These are phyloP conservation scores for Epinephelus moara DNA, from an alignment of 2,113 vertebrate genomes.

Conservation along the genomic window DNA sequence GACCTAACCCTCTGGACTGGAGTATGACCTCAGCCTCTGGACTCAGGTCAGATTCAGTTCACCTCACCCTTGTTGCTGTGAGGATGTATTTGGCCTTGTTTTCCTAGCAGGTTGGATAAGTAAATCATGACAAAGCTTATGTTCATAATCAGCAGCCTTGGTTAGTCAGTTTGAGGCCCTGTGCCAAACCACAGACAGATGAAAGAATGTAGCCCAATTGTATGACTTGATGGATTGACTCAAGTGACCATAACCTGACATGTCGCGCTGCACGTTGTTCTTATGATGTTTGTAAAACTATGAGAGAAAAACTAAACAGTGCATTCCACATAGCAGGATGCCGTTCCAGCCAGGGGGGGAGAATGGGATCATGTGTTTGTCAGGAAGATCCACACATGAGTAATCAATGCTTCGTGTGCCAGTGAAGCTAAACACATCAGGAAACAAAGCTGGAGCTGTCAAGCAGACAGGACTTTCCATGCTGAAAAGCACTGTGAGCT, in stretches of 20 bases:
- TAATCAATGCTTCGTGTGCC: conserved; percentile 79
- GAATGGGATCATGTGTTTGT: conserved; percentile 82
- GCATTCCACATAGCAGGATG: conserved; percentile 80
- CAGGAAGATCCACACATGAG: conserved; percentile 83
- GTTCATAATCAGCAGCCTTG: conserved; percentile 40
- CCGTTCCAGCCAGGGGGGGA: conserved; percentile 61
- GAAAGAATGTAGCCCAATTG: conserved; percentile 60
- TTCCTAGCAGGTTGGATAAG: conserved; percentile 35
- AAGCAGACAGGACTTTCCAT: conserved; percentile 72
- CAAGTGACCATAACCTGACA: conserved; percentile 69
- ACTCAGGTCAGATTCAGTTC: conserved; percentile 36
- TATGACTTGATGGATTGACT: conserved; percentile 78
- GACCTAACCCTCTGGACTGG: background rate
- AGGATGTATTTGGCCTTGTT: conserved; percentile 38
- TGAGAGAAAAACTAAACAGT: conserved; percentile 78
- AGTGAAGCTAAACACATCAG: conserved; percentile 76
- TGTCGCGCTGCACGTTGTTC: conserved; percentile 75
- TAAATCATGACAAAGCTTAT: conserved; percentile 59
- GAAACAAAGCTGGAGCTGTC: conserved; percentile 75
- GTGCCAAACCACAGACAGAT: conserved; percentile 37
- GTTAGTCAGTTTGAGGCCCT: conserved; percentile 44
- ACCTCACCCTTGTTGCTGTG: conserved; percentile 5
- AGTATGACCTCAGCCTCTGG: background rate
- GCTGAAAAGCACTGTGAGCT: conserved; percentile 62
- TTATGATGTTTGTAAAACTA: conserved; percentile 77